These are phyloP conservation scores for Grallaria varia DNA, from an alignment of 2,113 vertebrate species.

Conservation along the genomic window DNA sequence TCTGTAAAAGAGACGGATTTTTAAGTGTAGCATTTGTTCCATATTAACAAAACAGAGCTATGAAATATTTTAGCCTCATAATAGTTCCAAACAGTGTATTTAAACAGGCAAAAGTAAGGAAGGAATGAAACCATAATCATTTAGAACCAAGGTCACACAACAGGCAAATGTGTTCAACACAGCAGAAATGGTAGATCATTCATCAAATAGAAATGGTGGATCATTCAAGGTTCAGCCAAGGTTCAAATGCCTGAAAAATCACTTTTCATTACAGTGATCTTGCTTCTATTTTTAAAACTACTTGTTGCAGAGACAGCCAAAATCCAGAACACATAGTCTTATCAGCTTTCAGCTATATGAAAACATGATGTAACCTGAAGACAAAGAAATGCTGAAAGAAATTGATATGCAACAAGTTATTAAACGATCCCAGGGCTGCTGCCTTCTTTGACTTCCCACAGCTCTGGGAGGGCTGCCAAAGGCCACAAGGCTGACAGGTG, in stretches of 20 bases:
- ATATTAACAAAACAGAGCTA: neutral
- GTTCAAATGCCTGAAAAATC: neutral
- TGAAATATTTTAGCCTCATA: neutral
- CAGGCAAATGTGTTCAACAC: neutral
- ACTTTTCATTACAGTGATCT: neutral
- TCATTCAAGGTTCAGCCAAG: neutral
- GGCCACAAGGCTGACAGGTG: neutral
- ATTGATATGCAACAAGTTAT: neutral
- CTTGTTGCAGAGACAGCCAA: neutral
- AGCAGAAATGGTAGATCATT: neutral
- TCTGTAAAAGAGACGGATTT: neutral
- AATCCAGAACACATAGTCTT: neutral
- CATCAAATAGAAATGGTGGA: neutral
- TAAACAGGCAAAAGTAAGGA: neutral
- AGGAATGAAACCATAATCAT: neutral
- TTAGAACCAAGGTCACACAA: neutral
- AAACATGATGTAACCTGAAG: constrained; percentile 4
- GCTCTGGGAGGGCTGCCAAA: neutral
- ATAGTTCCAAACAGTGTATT: neutral
- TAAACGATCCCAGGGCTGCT: neutral
- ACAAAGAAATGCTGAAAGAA: constrained; percentile 10
- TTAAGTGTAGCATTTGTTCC: neutral
- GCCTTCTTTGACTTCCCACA: neutral
- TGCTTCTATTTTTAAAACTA: neutral
- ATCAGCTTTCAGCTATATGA: neutral